phyloP scores from a whole-genome alignment of 2,888 invertebrate species.

The Caenorhabditis sp. region DNA sequence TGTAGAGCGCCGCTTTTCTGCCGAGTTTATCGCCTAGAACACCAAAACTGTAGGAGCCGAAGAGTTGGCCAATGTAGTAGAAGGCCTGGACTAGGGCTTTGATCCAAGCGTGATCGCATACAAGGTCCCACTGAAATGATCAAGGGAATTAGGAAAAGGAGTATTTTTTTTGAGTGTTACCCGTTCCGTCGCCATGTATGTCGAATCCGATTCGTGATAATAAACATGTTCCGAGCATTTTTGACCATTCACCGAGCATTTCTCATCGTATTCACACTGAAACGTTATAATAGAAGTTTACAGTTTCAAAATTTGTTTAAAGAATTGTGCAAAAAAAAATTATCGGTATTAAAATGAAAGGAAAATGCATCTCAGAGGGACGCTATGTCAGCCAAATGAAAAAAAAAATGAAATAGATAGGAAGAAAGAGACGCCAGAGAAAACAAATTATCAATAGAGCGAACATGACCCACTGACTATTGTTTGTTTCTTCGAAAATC shows the following conservation, averaged over 20 bases:
- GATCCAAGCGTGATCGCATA: conserved; percentile 59
- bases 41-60: conserved; percentile 69
- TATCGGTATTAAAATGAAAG: too few relatives aligned
- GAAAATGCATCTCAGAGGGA: too few relatives aligned
- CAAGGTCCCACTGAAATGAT: conserved; percentile 69
- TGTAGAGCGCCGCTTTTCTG: conserved; percentile 80
- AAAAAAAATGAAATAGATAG: too few relatives aligned
- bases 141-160: too few relatives aligned
- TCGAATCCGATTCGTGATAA: conserved; percentile 59
- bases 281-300: background rate
- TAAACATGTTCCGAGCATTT: conserved; percentile 54
- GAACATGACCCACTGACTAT: too few relatives aligned
- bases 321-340: too few relatives aligned
- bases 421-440: too few relatives aligned
- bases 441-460: too few relatives aligned
- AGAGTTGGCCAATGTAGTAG: conserved; percentile 70
- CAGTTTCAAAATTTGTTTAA: background rate
- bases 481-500: too few relatives aligned
- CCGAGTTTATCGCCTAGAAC: conserved; percentile 77
- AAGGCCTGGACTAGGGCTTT: conserved; percentile 68
- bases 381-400: too few relatives aligned
- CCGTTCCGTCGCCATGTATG: conserved; percentile 61
- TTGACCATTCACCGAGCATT: conserved; percentile 17
- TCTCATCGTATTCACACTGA: conserved; percentile 41
- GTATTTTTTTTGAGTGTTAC: conserved; percentile 25